Conservation (phyloP, 2,113 vertebrate genomes). For the Corythoichthys intestinalis region DNA sequence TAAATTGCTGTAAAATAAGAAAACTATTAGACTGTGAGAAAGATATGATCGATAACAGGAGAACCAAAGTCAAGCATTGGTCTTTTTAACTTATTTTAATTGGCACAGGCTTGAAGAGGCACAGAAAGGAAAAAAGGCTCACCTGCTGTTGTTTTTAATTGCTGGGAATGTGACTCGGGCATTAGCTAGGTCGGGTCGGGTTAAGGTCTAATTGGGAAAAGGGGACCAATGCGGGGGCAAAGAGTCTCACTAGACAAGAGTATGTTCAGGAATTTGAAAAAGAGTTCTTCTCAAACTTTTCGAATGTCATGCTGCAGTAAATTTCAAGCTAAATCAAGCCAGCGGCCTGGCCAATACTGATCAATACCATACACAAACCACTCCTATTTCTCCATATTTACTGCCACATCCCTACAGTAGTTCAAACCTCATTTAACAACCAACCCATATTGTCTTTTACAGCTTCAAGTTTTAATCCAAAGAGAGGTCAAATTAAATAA, state of each 20-base stretch:
- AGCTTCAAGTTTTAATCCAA: background rate
- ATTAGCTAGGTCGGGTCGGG: background rate
- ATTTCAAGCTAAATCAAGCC: background rate
- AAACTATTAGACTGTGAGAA: too few species aligned
- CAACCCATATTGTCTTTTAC: background rate
- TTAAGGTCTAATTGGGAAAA: conserved; percentile 1
- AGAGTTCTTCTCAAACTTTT: background rate
- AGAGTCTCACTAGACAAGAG: background rate
- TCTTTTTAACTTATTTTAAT: background rate
- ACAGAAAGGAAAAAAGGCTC: too few species aligned
- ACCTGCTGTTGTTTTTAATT: background rate
- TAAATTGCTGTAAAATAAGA: too few species aligned
- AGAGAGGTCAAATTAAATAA: background rate
- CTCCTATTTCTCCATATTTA: conserved; percentile 1
- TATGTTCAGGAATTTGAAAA: too few species aligned
- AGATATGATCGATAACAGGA: background rate
- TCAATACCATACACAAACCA: background rate
- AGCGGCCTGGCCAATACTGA: background rate
- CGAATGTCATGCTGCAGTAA: background rate
- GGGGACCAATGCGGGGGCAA: background rate
- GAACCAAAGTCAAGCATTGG: background rate
- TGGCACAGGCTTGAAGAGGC: background rate
- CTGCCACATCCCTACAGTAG: background rate
- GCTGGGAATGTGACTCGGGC: background rate
- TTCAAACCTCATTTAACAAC: background rate